These are phyloP conservation scores for Schlechtendalia chinensis DNA, from an alignment of 1,140 invertebrate genomes.

Conservation along the genomic window DNA sequence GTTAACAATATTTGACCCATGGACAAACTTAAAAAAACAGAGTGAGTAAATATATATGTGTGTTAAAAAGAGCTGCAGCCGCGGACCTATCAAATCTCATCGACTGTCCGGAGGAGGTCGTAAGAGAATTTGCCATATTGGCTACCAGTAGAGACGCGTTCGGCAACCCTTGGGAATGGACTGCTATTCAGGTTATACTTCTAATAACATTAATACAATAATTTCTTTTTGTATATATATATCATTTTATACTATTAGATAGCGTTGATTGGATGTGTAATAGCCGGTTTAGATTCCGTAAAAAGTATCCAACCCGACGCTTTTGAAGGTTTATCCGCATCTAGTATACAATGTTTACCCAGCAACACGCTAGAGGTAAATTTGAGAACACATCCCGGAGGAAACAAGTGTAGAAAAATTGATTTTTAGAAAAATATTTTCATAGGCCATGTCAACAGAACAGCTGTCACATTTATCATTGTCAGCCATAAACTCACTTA, in stretches of 20 bases:
- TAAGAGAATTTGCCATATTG: constrained; percentile 57
- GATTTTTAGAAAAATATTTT: neutral
- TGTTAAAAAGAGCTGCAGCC: constrained; percentile 56
- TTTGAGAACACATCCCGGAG: neutral
- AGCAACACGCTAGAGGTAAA: constrained; percentile 51
- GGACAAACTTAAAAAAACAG: too few species aligned
- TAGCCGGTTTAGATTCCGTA: constrained; percentile 51
- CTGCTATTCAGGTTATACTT: constrained; percentile 35
- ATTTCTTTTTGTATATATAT: too few species aligned
- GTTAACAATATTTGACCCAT: too few species aligned
- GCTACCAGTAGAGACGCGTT: constrained; percentile 57
- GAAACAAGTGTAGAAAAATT: neutral
- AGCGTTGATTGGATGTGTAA: constrained; percentile 52
- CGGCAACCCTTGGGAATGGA: constrained; percentile 57
- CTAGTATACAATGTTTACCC: constrained; percentile 52
- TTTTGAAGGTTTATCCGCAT: constrained; percentile 52
- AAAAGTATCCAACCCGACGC: constrained; percentile 51
- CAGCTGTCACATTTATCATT: constrained; percentile 33
- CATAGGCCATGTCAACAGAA: constrained; percentile 22
- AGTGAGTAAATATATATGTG: neutral
- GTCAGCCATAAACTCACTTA: constrained; percentile 1
- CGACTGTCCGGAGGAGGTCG: constrained; percentile 56
- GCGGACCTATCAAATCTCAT: constrained; percentile 56
- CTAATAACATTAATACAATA: neutral
- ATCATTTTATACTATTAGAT: constrained; percentile 31